Conservation (phyloP, 2,888 invertebrate genomes). For the Stramonita haemastoma region DNA sequence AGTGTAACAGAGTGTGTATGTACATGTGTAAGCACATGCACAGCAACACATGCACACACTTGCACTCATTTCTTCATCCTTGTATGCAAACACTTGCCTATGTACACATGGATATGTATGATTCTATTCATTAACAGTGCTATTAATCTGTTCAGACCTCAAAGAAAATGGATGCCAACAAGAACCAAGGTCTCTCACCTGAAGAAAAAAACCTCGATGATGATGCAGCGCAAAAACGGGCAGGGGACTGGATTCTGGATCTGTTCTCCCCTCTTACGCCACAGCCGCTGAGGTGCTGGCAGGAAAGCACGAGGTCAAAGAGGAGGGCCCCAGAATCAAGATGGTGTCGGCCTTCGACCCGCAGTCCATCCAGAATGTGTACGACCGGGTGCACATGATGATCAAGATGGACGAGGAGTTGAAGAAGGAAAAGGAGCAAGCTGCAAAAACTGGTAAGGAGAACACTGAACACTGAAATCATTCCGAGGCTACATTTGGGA, state of each 20-base stretch:
- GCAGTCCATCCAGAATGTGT: slow-evolving; percentile 62
- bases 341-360: slow-evolving; percentile 59
- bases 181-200: background rate
- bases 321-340: slow-evolving; percentile 49
- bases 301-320: slow-evolving; percentile 51
- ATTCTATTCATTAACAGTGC: background rate
- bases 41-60: no score
- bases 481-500: no score
- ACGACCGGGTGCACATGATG: slow-evolving; percentile 70
- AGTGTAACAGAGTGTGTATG: no score
- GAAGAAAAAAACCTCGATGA: background rate
- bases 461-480: no score
- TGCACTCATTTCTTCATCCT: no score
- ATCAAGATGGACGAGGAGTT: slow-evolving; percentile 64
- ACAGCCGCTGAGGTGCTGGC: slow-evolving; percentile 60
- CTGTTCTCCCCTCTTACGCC: slow-evolving; percentile 66
- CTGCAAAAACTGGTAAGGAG: slow-evolving; percentile 21
- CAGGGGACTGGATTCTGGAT: slow-evolving; percentile 72
- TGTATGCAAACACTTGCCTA: no score
- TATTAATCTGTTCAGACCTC: background rate
- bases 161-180: slow-evolving; percentile 18
- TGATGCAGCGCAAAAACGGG: background rate
- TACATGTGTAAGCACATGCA: no score
- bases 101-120: background rate
- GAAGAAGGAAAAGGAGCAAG: slow-evolving; percentile 46